Evolutionary conservation across 2,113 vertebrate genomes (phyloP).

Genomic region (Poicephalus gulielmi): DNA sequence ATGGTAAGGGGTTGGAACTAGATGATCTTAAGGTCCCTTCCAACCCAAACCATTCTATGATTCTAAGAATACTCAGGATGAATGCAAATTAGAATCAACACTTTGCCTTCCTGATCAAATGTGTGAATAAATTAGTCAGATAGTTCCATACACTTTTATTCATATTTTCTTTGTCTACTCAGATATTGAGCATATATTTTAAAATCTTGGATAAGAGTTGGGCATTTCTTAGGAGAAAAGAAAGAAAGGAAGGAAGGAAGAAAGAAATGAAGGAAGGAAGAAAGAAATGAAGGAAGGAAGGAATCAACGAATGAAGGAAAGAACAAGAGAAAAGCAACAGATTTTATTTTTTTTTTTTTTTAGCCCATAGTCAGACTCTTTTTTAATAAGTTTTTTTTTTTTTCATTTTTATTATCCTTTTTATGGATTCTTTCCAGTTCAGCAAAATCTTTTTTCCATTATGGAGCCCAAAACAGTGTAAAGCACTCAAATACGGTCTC

Average conservation of each 20-base stretch:
- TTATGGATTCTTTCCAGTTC: conserved; percentile 39
- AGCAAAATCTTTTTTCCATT: conserved; percentile 29
- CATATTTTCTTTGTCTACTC: neutral
- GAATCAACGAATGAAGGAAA: no score
- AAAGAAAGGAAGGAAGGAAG: no score
- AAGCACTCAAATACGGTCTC: neutral
- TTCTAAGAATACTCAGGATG: neutral
- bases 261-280: no score
- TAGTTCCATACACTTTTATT: neutral
- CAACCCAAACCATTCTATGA: neutral
- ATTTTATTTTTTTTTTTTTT: neutral
- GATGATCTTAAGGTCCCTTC: neutral
- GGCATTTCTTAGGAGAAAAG: neutral
- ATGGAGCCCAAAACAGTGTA: conserved; percentile 1
- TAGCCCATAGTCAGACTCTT: neutral
- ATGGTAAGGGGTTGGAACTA: neutral
- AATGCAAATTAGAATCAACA: neutral
- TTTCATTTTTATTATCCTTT: conserved; percentile 39
- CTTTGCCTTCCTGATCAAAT: neutral
- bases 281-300: no score
- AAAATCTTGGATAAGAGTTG: neutral
- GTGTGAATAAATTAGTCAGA: neutral
- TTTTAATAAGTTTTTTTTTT: conserved; percentile 21
- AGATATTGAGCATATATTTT: neutral
- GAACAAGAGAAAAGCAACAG: neutral